These are phyloP conservation scores for Troides oblongomaculatus DNA, from an alignment of 2,888 invertebrate genomes.

Conservation along the genomic window DNA sequence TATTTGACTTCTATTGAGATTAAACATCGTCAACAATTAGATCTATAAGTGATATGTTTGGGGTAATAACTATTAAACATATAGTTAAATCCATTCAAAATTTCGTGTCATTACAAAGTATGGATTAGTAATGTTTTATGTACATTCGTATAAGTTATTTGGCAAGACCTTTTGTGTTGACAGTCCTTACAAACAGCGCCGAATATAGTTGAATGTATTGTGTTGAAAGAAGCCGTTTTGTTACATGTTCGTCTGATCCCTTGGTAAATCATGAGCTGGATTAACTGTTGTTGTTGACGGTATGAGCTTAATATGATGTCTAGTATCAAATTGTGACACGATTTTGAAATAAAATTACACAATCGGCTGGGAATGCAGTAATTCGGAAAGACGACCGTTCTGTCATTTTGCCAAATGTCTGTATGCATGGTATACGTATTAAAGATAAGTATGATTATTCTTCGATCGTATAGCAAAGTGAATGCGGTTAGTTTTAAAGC, in stretches of 20 bases:
- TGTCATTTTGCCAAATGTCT: conserved; percentile 42
- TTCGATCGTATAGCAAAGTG: conserved; percentile 4
- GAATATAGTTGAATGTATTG: not conserved
- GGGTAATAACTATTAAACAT: not conserved
- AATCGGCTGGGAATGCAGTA: conserved; percentile 42
- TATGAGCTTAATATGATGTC: not conserved
- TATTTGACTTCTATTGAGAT: too few species aligned
- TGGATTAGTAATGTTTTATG: not conserved
- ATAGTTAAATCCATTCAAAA: not conserved
- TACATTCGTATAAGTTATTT: not conserved
- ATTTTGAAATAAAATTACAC: conserved; percentile 31
- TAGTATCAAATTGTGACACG: conserved; percentile 17
- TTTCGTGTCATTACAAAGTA: not conserved
- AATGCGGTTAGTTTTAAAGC: not conserved
- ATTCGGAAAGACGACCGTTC: conserved; percentile 33
- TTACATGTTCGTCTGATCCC: not conserved
- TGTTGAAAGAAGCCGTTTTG: not conserved
- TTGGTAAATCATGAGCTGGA: not conserved
- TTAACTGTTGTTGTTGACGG: not conserved
- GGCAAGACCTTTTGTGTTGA: not conserved
- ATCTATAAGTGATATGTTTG: not conserved
- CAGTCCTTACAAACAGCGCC: not conserved
- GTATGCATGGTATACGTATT: conserved; percentile 6
- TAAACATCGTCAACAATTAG: not conserved
- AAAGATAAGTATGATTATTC: conserved; percentile 17